Evolutionary conservation across 2,888 invertebrate genomes (phyloP), one percentile per base, ranked within the genome.

Genomic region (Congeria kusceri): DNA sequence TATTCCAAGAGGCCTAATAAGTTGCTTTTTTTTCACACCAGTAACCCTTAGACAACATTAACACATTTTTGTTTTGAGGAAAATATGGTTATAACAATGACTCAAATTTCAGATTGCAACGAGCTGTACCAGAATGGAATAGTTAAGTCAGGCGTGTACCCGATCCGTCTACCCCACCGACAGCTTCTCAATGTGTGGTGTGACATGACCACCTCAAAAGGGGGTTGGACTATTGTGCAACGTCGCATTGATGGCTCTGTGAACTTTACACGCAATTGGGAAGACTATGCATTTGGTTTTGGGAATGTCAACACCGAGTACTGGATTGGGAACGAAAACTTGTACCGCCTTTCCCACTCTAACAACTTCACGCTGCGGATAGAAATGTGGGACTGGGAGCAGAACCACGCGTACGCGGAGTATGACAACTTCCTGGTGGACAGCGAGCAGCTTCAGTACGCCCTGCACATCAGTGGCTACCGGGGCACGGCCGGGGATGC

Each of bases 291-390:
- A 0, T 94, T 95, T 18, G 96, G 97, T 20, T 98, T 98, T 90
- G 98, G 98, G 0, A 95, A 96, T 27, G 92, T 93, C 86, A 90
- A 92, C 69, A 96, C 96, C 0, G 98, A 98, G 91, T 97, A 96
- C 92, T 98, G 97, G 97, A 95, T 98, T 28, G 98, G 98, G 1
- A 96, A 98, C 87, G 96, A 97, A 80, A 95, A 96, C 29, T 95
- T 98, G 87, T 96, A 98, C 92, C 95, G 95, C 65, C 93, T 98
- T 46, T 97, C 97, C 0, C 77, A 66, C 2, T 67, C 68, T 29
- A 80, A 73, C 27, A 87, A 90, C 67, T 91, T 88, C 79, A 86
- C 87, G 95, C 94, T 98, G 91, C 95, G 96, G 70, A 95, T 98
- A 70, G 96, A 97, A 80, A 96, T 98, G 95, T 96, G 96, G 86